Evolutionary conservation across 2,888 invertebrate species (phyloP).

Genomic region (Brachyptera putata): DNA sequence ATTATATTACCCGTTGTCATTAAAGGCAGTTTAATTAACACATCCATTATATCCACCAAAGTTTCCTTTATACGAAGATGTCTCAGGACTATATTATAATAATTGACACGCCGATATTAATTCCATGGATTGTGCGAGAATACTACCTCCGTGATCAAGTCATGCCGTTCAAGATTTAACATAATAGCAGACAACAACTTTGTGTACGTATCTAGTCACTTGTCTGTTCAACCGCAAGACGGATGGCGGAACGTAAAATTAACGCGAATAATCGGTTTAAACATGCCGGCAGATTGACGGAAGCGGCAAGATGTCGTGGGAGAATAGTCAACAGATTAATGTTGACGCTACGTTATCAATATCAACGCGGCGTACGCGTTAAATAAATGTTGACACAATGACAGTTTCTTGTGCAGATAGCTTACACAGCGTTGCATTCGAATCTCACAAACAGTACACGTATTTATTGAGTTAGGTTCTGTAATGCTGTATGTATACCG

Average conservation of each 20-base stretch:
- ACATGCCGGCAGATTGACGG: slow-evolving; percentile 1
- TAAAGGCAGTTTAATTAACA: too few species aligned
- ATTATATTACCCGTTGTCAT: too few species aligned
- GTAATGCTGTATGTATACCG: slow-evolving; percentile 2
- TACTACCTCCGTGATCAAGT: too few species aligned
- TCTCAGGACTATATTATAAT: too few species aligned
- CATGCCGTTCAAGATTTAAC: too few species aligned
- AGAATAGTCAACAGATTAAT: slow-evolving; percentile 19
- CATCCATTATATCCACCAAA: too few species aligned
- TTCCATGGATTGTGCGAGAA: too few species aligned
- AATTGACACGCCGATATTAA: too few species aligned
- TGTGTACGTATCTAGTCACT: background rate
- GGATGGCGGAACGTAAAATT: too few species aligned
- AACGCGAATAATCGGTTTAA: slow-evolving; percentile 12
- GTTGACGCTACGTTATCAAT: slow-evolving; percentile 22
- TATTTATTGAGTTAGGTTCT: slow-evolving; percentile 23
- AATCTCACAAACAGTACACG: slow-evolving; percentile 25
- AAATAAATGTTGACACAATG: slow-evolving; percentile 31
- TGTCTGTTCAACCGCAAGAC: background rate
- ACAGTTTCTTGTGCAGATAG: slow-evolving; percentile 23
- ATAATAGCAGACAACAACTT: background rate
- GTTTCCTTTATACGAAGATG: too few species aligned
- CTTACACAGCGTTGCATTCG: slow-evolving; percentile 15
- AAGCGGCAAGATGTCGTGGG: background rate
- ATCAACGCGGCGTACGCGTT: slow-evolving; percentile 22